A percentile compares a stretch with the other conserved stretches of the same genome.
phyloP scores from a whole-genome alignment of 2,888 invertebrate genomes.

The Biston betularia region DNA sequence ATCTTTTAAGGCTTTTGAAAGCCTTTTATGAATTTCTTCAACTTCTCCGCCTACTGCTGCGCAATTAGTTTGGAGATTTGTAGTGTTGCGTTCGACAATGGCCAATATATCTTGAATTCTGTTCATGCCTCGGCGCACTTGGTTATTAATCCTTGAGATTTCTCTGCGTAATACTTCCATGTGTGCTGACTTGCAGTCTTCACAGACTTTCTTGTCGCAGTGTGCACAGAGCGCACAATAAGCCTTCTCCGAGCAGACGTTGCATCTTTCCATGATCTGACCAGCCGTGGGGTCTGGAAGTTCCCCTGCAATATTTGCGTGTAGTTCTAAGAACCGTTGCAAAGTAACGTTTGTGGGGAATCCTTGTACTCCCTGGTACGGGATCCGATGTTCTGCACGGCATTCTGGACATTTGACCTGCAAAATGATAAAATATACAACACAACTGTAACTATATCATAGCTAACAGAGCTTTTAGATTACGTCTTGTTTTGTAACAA shows the following conservation, averaged over 20 bases:
- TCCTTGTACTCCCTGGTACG: constrained; percentile 97
- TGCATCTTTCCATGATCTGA: constrained; percentile 96
- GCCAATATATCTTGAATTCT: constrained; percentile 94
- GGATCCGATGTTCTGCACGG: constrained; percentile 97
- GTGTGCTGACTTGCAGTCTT: constrained; percentile 98
- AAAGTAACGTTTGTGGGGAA: constrained; percentile 98
- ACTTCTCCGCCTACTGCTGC: constrained; percentile 96
- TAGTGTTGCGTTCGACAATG: constrained; percentile 95
- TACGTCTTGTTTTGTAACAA: too few species aligned
- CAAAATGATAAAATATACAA: constrained; percentile 42
- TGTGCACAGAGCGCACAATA: constrained; percentile 96
- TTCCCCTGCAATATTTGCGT: constrained; percentile 96
- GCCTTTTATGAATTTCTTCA: constrained; percentile 95
- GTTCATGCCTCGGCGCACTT: constrained; percentile 95
- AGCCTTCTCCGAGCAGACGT: constrained; percentile 96
- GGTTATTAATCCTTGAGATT: constrained; percentile 95
- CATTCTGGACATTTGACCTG: constrained; percentile 99
- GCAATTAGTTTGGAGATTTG: constrained; percentile 95
- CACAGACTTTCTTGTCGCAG: constrained; percentile 98
- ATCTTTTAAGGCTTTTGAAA: constrained; percentile 95
- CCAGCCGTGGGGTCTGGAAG: constrained; percentile 96
- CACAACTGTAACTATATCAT: too few species aligned
- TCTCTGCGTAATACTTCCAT: constrained; percentile 97
- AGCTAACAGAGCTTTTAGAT: too few species aligned
- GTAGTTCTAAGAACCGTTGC: constrained; percentile 97